Evolutionary conservation across 2,797 vertebrate genomes (phyloP).

Genomic region (Microctenopoma steveboyesi): DNA sequence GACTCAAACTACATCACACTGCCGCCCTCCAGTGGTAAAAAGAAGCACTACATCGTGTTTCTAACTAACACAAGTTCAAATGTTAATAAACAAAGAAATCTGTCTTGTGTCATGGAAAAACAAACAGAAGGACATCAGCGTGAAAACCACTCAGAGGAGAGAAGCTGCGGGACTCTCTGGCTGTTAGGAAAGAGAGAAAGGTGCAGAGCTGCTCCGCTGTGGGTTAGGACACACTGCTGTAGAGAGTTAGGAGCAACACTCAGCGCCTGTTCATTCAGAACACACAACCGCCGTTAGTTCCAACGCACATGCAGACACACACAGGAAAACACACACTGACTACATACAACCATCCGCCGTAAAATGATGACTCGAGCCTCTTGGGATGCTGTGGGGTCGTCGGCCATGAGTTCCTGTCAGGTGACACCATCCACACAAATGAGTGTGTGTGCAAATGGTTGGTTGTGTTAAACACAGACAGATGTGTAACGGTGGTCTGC

Average conservation of each 20-base stretch:
- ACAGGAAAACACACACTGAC: conserved; percentile 43
- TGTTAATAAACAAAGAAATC: too few species aligned
- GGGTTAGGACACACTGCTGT: conserved; percentile 60
- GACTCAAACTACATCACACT: conserved; percentile 5
- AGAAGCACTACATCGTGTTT: not conserved
- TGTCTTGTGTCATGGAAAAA: conserved; percentile 3
- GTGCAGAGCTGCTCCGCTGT: conserved; percentile 47
- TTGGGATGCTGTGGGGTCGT: conserved; percentile 92
- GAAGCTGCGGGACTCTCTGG: conserved; percentile 39
- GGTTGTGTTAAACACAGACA: not conserved
- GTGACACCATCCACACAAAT: conserved; percentile 76
- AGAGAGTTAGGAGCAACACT: conserved; percentile 57
- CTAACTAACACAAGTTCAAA: too few species aligned
- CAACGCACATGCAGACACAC: conserved; percentile 33
- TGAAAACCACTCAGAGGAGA: conserved; percentile 71
- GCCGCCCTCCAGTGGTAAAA: conserved; percentile 35
- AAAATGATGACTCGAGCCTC: conserved; percentile 95
- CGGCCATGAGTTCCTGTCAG: conserved; percentile 93
- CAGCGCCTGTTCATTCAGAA: not conserved
- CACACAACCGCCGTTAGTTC: conserved; percentile 59
- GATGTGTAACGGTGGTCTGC: not conserved
- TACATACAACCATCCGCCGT: conserved; percentile 99
- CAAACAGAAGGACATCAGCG: conserved; percentile 21
- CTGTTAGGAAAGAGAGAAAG: conserved; percentile 75
- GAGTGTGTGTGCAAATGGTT: conserved; percentile 35